Evolutionary conservation across 2,113 vertebrate species (phyloP), one percentile per base, ranked within the genome.

Genomic region (Cygnus buccinator): DNA sequence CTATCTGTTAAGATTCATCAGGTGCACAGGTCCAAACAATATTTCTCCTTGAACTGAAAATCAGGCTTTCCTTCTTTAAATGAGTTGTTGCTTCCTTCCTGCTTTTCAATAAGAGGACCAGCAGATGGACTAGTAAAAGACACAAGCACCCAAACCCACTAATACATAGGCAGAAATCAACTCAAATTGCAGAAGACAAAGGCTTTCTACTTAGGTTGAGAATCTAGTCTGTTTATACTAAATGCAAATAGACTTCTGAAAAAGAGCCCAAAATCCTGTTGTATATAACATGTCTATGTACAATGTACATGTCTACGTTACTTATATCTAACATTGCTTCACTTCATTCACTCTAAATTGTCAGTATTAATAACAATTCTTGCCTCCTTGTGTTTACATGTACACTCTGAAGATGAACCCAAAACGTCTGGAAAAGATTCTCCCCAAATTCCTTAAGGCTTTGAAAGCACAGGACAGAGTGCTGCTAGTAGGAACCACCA

Each of bases 401-500:
- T 46, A 63, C 5, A 1, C 6, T 9, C 63, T 81, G 81, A 88
- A 99, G 99, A 61, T 93, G 74, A 98, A 97, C 11, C 98, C 97
- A 3, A 98, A 97, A 55, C 96, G 96, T 55, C 96, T 99, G 81
- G 98, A 98, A 33, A 98, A 97, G 31, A 67, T 98, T 5, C 98
- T 99, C 15, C 97, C 97, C 3, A 98, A 97, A 89, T 59, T 98
- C n/a, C 96, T 99, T 13, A 98, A 97, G 83, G 97, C 97, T 54
- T 44, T 99, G 92, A 98, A 96, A 43, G 87, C 97, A 0, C 96
- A 97, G 6, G 98, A 99, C 90, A 97, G 99, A 39, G 93, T 99
- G 31, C 97, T 99, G 86, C 77, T 99, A 0, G 97, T 99, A 83
- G 99, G 99, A 11, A 99, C 99, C 3, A 97, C 97, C 8, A 43